Conservation (phyloP, 2,888 invertebrate species). For the Horisme vitalbata region DNA sequence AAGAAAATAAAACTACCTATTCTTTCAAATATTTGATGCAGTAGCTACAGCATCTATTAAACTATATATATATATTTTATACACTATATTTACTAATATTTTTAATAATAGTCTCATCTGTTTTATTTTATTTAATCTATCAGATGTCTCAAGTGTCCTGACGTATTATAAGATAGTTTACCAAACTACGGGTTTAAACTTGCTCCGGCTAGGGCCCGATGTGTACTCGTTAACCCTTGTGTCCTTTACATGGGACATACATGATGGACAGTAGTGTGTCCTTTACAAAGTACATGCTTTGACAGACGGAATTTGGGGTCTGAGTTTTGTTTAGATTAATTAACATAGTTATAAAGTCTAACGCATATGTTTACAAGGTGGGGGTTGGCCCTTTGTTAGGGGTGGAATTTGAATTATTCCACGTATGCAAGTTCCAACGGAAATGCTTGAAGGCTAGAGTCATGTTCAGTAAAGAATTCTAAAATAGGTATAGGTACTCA, state of each 20-base stretch:
- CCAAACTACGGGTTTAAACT: conserved; percentile 20
- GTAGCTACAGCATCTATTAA: too few relatives aligned
- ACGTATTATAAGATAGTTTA: conserved; percentile 22
- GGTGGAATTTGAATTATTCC: conserved; percentile 12
- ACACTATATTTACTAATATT: too few relatives aligned
- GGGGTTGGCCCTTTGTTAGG: conserved; percentile 14
- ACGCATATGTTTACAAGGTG: conserved; percentile 24
- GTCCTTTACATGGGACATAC: conserved; percentile 12
- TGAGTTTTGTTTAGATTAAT: conserved; percentile 31
- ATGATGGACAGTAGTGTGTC: conserved; percentile 9
- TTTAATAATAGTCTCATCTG: not conserved
- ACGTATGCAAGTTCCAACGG: not conserved
- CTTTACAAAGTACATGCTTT: conserved; percentile 12
- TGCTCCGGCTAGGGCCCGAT: not conserved
- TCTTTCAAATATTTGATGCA: too few relatives aligned
- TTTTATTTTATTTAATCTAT: conserved; percentile 1
- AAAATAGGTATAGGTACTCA: too few relatives aligned
- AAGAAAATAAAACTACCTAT: too few relatives aligned
- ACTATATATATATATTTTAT: too few relatives aligned
- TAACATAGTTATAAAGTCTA: conserved; percentile 32
- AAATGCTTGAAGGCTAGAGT: too few relatives aligned
- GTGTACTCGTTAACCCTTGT: conserved; percentile 18
- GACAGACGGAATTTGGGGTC: conserved; percentile 23
- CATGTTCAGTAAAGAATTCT: too few relatives aligned
- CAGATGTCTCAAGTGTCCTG: conserved; percentile 23